These are phyloP conservation scores for Chaitophorus viminalis DNA, from an alignment of 2,888 invertebrate species.

Conservation along the genomic window DNA sequence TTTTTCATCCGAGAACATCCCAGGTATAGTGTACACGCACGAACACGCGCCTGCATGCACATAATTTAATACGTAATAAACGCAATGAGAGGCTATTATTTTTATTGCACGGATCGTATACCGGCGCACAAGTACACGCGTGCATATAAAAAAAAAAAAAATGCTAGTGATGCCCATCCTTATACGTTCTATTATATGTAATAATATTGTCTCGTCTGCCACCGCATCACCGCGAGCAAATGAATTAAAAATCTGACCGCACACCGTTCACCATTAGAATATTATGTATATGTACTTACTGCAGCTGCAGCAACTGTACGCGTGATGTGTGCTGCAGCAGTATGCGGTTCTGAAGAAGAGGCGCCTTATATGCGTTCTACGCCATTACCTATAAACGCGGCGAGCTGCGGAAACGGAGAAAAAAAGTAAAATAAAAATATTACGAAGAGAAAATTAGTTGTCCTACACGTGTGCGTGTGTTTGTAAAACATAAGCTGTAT, in stretches of 20 bases:
- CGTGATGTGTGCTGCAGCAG: neutral
- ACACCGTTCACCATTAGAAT: neutral
- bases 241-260: slow-evolving; percentile 42
- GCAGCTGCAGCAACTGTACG: neutral
- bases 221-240: slow-evolving; percentile 10
- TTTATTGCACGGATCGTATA: slow-evolving; percentile 42
- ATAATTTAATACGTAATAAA: slow-evolving; percentile 56
- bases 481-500: too few relatives aligned
- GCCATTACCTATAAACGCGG: too few relatives aligned
- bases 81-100: slow-evolving; percentile 57
- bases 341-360: too few relatives aligned
- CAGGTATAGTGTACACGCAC: neutral
- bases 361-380: too few relatives aligned
- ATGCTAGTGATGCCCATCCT: slow-evolving; percentile 18
- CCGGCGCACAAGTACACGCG: neutral
- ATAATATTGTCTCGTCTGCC: neutral
- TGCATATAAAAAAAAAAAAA: too few relatives aligned
- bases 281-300: too few relatives aligned
- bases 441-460: too few relatives aligned
- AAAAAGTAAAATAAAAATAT: too few relatives aligned
- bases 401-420: too few relatives aligned
- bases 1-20: slow-evolving; percentile 4
- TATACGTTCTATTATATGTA: too few relatives aligned
- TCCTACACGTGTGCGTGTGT: neutral
- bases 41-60: neutral